phyloP scores from a whole-genome alignment of 2,113 vertebrate genomes.

The Clarias batrachus region DNA sequence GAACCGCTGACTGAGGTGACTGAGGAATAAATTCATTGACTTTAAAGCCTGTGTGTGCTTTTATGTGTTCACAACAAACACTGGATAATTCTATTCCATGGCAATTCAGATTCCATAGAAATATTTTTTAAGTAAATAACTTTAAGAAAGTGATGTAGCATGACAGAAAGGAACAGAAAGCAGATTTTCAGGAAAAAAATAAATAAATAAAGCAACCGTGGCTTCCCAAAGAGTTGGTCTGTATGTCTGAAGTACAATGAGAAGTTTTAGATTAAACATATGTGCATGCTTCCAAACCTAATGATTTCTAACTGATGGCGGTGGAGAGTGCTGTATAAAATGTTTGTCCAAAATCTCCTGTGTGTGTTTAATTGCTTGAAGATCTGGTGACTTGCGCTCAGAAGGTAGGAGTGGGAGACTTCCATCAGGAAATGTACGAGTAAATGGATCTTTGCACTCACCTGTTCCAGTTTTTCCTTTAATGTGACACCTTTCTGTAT shows the following conservation, averaged over 20 bases:
- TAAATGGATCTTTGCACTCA: not conserved
- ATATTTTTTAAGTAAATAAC: not conserved
- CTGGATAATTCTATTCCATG: not conserved
- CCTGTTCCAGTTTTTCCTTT: not conserved
- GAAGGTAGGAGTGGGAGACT: not conserved
- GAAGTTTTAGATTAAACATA: not conserved
- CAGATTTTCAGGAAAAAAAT: not conserved
- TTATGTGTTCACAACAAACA: conserved; percentile 11
- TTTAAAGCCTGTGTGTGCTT: conserved; percentile 23
- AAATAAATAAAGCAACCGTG: not conserved
- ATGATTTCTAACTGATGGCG: not conserved
- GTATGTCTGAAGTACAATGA: not conserved
- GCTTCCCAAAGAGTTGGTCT: not conserved
- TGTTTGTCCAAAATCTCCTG: not conserved
- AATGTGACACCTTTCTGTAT: not conserved
- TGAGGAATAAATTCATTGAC: conserved; percentile 52
- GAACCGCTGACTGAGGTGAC: conserved; percentile 33
- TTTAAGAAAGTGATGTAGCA: not conserved
- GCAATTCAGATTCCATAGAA: not conserved
- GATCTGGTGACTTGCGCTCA: not conserved
- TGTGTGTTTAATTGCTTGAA: not conserved
- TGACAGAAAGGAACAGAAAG: not conserved
- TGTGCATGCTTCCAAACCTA: not conserved
- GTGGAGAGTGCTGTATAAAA: not conserved
- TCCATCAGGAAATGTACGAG: not conserved